Evolutionary conservation across 2,113 vertebrate genomes (phyloP).

Genomic region (Chinchilla lanigera): DNA sequence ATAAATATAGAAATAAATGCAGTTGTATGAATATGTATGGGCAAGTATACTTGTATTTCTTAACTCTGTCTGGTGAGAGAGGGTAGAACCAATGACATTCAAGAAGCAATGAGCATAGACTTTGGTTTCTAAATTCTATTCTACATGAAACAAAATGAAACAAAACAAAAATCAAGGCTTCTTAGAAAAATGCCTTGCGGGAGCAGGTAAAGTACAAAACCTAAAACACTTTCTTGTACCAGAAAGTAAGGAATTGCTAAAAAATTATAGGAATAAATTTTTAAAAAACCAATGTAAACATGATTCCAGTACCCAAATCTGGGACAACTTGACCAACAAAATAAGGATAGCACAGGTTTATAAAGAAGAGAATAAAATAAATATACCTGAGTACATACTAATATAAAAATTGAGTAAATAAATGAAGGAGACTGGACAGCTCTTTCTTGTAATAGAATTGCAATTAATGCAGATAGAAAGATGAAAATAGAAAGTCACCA

Average conservation of each 20-base stretch:
- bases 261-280: neutral
- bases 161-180: neutral
- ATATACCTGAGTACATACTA: neutral
- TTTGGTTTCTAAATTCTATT: slow-evolving; percentile 1
- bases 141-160: neutral
- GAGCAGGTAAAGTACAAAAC: neutral
- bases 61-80: neutral
- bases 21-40: neutral
- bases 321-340: neutral
- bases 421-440: neutral
- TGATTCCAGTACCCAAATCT: neutral
- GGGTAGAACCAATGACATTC: neutral
- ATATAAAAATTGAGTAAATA: neutral
- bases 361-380: neutral
- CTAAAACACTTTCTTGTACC: neutral
- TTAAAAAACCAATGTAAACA: neutral
- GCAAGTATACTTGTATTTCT: neutral
- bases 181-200: neutral
- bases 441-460: neutral
- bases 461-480: neutral
- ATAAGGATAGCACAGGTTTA: neutral
- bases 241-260: neutral
- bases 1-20: neutral
- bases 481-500: neutral
- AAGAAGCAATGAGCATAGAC: neutral